Conservation (phyloP, 2,113 vertebrate species). For the Bambusicola thoracicus region DNA sequence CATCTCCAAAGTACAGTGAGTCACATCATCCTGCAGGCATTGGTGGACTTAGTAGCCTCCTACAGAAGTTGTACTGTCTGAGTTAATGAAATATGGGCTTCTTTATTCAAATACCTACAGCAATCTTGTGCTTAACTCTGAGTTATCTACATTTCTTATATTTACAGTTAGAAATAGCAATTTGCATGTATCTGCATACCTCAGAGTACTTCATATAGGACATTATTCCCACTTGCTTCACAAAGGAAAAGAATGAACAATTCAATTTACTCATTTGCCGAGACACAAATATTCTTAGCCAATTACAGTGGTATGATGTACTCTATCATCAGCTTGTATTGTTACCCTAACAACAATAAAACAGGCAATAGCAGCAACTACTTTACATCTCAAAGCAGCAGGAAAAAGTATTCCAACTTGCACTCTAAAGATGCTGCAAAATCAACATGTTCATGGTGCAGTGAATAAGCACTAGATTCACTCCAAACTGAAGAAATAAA, state of each 20-base stretch:
- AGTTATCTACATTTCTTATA: neutral
- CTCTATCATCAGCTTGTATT: neutral
- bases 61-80: neutral
- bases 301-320: neutral
- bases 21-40: neutral
- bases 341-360: constrained; percentile 19
- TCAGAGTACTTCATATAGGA: neutral
- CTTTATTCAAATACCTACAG: neutral
- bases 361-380: neutral
- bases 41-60: neutral
- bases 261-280: constrained; percentile 4
- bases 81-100: neutral
- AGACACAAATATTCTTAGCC: constrained; percentile 15
- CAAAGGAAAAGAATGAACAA: neutral
- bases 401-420: neutral
- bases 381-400: neutral
- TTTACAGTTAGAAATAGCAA: neutral
- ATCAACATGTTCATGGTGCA: neutral
- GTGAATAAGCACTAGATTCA: neutral
- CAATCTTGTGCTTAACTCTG: neutral
- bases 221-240: neutral
- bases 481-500: constrained; percentile 16
- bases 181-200: neutral
- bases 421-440: neutral
- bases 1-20: neutral